A percentile compares a stretch with the other conserved stretches of the same genome.
These are phyloP conservation scores for Nansenia antarctica DNA, from an alignment of 2,113 vertebrate genomes.

Conservation along the genomic window DNA sequence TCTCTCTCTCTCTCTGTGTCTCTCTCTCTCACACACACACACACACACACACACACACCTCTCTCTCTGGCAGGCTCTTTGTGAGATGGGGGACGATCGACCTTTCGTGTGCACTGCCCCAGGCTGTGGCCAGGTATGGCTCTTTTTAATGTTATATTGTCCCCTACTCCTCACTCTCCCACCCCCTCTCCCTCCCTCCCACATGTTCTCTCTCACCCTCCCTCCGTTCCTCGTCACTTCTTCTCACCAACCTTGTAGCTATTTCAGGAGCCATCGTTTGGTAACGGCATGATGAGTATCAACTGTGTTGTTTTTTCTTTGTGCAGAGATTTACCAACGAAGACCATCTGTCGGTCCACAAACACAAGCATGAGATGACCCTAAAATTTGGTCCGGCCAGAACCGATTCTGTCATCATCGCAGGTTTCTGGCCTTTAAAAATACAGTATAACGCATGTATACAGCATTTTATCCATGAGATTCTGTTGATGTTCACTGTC, in stretches of 20 bases:
- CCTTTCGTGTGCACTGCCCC: constrained; percentile 94
- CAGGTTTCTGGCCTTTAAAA: constrained; percentile 74
- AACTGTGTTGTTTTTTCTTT: not conserved
- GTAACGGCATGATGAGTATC: not conserved
- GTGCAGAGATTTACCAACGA: constrained; percentile 96
- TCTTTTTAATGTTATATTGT: too few species aligned
- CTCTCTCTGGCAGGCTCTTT: constrained; percentile 47
- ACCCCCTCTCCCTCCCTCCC: not conserved
- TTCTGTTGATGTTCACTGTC: not conserved
- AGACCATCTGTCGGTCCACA: constrained; percentile 97
- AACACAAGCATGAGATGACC: constrained; percentile 99
- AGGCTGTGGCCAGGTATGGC: constrained; percentile 94
- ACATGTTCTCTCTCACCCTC: not conserved
- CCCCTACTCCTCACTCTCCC: too few species aligned
- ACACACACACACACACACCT: too few species aligned
- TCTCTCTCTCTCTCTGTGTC: too few species aligned
- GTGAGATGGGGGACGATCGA: constrained; percentile 93
- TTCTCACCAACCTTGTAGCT: not conserved
- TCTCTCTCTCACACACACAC: not conserved
- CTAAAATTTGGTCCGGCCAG: constrained; percentile 96
- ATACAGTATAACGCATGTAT: too few species aligned
- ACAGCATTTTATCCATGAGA: not conserved
- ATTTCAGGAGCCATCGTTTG: not conserved
- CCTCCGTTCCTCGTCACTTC: too few species aligned
- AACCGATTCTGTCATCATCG: constrained; percentile 96